Percentiles rank a stretch among this genome's conserved stretches.
These are phyloP conservation scores for Aptenodytes forsteri DNA, from an alignment of 2,113 vertebrate species.

Conservation along the genomic window DNA sequence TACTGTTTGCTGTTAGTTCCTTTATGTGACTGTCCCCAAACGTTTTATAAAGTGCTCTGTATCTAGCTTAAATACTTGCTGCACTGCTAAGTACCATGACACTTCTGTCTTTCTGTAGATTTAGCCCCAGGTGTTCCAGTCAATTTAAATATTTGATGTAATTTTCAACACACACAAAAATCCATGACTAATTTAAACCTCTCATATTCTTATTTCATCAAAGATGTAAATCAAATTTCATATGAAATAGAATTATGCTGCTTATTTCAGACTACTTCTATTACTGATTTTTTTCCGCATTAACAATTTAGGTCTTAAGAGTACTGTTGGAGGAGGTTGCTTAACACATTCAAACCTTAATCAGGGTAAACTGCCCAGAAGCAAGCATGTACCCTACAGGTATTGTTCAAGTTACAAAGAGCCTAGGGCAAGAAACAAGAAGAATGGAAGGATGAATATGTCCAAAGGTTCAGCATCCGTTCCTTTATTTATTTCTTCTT, in stretches of 20 bases:
- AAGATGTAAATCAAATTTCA: constrained; percentile 23
- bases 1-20: not conserved
- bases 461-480: not conserved
- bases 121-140: not conserved
- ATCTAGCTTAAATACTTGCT: not conserved
- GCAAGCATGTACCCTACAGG: not conserved
- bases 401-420: not conserved
- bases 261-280: not conserved
- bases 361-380: not conserved
- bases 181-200: constrained; percentile 4
- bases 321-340: not conserved
- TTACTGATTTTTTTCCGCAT: not conserved
- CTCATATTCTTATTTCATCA: not conserved
- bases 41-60: not conserved
- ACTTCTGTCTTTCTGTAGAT: not conserved
- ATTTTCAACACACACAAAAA: not conserved
- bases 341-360: not conserved
- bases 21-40: not conserved
- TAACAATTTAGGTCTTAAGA: not conserved
- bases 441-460: not conserved
- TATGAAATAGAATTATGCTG: not conserved
- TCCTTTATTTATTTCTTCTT: not conserved
- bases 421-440: not conserved
- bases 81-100: not conserved
- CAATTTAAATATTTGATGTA: not conserved